Evolutionary conservation across 2,888 invertebrate genomes (phyloP), one percentile per base, ranked within the genome.

Genomic region (Cephus nigrinus): DNA sequence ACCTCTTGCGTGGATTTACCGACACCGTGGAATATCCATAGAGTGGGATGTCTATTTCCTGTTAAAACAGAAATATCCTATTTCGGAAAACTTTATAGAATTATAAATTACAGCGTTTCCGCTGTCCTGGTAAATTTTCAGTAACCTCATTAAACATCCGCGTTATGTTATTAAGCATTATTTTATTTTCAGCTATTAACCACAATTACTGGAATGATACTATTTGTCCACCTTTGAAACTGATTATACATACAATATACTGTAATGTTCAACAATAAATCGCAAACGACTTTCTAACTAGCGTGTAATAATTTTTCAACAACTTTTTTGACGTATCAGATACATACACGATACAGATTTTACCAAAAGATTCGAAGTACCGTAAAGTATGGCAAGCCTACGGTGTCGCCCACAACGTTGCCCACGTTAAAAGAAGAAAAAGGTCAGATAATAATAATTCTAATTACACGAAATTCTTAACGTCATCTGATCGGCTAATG

Each of bases 31-130:
- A 84, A 84, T 71, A 84, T 81, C 3, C 71, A 81, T 78, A 78
- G 75, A 40, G 30, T 12, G 32, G 84, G 84, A 36, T 84, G 84
- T 35, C 35, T 82, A 32, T 76, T 76, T 5, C 82, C 79, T 36
- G 78, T 84, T 11, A 80, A 79, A 73, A 73, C 80, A 34, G 84
- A 84, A 76, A 80, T 84, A 34, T 74, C 76, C 40, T 83, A 83
- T 75, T 36, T 80, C 9, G 83, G 82, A 5, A 84, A 81, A 75
- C 74, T 82, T 55, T 83, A 82, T 69, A 79, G 79, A 40, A 78
- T 81, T 68, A 68, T 81, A 23, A 79, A 73, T 75, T 80, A 80
- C 73, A 75, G 76, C 5, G 81, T 82, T 9, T 82, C 75, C 4
- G 76, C 81, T 69, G 35, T 81, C 68, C 68, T 84, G 79, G 84